phyloP scores from a whole-genome alignment of 1,140 invertebrate genomes.

The Wasmannia auropunctata region DNA sequence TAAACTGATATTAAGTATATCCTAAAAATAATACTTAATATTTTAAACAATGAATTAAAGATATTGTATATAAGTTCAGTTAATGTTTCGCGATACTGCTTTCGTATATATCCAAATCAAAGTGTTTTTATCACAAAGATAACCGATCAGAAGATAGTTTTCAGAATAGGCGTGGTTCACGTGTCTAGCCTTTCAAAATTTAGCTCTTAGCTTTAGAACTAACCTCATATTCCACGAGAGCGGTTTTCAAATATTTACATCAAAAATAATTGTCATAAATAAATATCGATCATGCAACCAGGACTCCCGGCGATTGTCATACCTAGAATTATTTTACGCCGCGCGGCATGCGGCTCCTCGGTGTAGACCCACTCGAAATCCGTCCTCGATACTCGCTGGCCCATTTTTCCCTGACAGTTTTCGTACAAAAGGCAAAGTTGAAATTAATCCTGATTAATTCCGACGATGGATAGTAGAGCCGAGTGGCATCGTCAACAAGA shows the following conservation, averaged over 20 bases:
- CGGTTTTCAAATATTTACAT: background rate
- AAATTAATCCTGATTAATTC: background rate
- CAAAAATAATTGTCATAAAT: background rate
- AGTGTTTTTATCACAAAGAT: background rate
- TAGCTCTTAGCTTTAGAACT: background rate
- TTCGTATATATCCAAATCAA: background rate
- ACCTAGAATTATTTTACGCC: conserved; percentile 97
- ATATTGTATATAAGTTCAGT: background rate
- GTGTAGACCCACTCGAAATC: conserved; percentile 99
- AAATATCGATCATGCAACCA: background rate
- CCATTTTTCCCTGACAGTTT: conserved; percentile 87
- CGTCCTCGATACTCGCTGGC: conserved; percentile 92
- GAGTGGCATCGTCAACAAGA: background rate
- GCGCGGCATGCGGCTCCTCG: conserved; percentile 98
- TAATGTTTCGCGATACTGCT: background rate
- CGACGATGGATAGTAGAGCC: background rate
- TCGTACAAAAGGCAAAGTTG: background rate
- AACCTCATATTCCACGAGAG: background rate
- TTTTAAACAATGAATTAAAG: background rate
- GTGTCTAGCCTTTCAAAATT: background rate
- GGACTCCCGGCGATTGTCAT: conserved; percentile 62
- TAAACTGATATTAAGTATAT: background rate
- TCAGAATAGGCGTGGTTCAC: background rate
- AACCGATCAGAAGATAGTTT: background rate
- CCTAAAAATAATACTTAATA: background rate